phyloP scores from a whole-genome alignment of 2,113 vertebrate species.

The Patagioenas fasciata region DNA sequence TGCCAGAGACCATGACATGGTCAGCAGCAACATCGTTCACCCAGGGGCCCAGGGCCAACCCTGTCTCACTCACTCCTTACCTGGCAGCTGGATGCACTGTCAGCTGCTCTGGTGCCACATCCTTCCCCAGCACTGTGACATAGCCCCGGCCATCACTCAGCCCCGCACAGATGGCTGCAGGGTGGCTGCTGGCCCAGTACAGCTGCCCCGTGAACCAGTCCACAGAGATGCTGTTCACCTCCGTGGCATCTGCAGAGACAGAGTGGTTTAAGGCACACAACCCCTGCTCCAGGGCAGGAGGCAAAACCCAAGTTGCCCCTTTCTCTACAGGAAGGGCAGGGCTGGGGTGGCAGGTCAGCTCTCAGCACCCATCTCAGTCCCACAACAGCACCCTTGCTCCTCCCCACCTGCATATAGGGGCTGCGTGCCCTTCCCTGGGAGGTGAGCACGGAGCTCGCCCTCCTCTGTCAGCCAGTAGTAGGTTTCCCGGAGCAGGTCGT shows the following conservation, averaged over 20 bases:
- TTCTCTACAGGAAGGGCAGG: background rate
- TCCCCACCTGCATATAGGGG: constrained; percentile 78
- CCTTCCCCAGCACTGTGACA: constrained; percentile 80
- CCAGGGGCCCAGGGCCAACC: background rate
- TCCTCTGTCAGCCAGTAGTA: constrained; percentile 85
- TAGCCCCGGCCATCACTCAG: constrained; percentile 79
- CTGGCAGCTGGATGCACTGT: constrained; percentile 81
- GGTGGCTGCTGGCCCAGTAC: constrained; percentile 85
- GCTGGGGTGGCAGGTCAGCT: background rate
- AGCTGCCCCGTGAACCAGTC: constrained; percentile 90
- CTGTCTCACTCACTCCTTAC: constrained; percentile 43
- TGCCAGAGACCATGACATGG: background rate
- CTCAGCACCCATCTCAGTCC: background rate
- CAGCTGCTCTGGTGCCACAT: constrained; percentile 81
- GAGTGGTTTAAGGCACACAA: background rate
- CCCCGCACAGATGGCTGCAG: constrained; percentile 77
- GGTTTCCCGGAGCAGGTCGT: constrained; percentile 72
- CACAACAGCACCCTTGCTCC: accelerated
- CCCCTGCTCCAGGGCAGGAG: background rate
- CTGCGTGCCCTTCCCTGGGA: constrained; percentile 47
- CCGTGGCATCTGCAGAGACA: constrained; percentile 70
- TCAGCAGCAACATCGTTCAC: background rate
- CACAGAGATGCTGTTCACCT: constrained; percentile 82
- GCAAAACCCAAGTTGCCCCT: background rate
- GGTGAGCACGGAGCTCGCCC: constrained; percentile 70